Base-by-base conservation (phyloP, 2,888 invertebrate species). In the Drosophila neonasuta region DNA sequence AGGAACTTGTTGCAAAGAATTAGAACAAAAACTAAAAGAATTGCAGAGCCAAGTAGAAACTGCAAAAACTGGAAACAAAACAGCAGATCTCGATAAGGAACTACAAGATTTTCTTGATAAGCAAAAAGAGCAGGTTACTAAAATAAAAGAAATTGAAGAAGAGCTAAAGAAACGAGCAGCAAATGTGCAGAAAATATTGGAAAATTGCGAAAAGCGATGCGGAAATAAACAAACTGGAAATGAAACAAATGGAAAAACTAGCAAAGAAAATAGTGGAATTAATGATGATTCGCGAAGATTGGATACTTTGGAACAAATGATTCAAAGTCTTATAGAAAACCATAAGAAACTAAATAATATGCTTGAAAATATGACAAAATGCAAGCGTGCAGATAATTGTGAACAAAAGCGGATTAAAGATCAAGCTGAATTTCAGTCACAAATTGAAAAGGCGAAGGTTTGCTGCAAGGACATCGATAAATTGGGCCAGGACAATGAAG, bases 1-100 rank as follows among this genome's bases (percentile, higher is more conserved):
- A 10, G 9, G 5, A 0, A 46, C 44, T n/a, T 78, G 82, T n/a
- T 78, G 79, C 48, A 10, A 9, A 3, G 49, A 63, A 1, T 2
- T 75, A 3, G 42, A 59, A 2, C 0, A 0, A 0, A 62, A 42
- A n/a, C 5, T 69, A 6, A n/a, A 45, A 1, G 45, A 52, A 1
- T 20, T 82, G 0, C 55, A 45, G 4, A 2, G n/a, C 0, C 52
- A 60, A 39, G 11, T 76, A 1, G 46, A 48, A 0, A 0, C 6
- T 5, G 13, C 30, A 0, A 61, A 46, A 36, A 24, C 5, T 6
- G 20, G 20, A 7, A 9, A 52, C 0, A 45, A 65, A 15, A n/a
- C 41, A 1, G 46, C 34, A 1, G 6, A 50, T 24, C 3, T n/a
- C 0, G 32, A 10, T 11, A n/a, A 1, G 11, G 36, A 36, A 0